Percentiles rank a stretch among this genome's conserved stretches.
phyloP scores from a whole-genome alignment of 2,888 invertebrate genomes.

The Julus scandinavius region DNA sequence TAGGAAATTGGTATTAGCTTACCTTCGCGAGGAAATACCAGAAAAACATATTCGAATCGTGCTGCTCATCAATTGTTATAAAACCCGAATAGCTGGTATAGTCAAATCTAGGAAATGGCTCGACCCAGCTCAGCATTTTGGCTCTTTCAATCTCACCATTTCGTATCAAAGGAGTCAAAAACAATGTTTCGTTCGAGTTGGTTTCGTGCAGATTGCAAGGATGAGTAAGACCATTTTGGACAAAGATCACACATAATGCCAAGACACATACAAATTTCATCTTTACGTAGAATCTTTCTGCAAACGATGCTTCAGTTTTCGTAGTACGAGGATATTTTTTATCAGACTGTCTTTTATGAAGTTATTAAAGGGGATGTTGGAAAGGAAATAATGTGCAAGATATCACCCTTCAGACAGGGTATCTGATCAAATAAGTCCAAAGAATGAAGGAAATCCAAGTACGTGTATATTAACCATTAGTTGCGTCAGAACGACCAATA shows the following conservation, averaged over 20 bases:
- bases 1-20: not conserved
- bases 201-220: not conserved
- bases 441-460: no score
- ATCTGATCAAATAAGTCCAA: no score
- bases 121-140: constrained; percentile 24
- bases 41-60: constrained; percentile 51
- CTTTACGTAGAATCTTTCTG: not conserved
- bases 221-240: not conserved
- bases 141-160: constrained; percentile 7
- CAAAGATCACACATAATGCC: not conserved
- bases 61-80: constrained; percentile 30
- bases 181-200: not conserved
- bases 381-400: not conserved
- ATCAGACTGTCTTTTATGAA: not conserved
- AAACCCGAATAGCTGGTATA: constrained; percentile 37
- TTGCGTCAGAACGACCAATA: no score
- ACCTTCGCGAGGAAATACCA: constrained; percentile 50
- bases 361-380: not conserved
- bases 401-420: no score
- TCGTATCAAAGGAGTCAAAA: constrained; percentile 26
- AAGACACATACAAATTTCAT: not conserved
- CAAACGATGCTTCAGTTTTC: not conserved
- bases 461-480: no score
- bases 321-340: not conserved
- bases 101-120: constrained; percentile 42